Conservation (phyloP, 2,797 vertebrate genomes). For the Coranthus polyacanthus region DNA sequence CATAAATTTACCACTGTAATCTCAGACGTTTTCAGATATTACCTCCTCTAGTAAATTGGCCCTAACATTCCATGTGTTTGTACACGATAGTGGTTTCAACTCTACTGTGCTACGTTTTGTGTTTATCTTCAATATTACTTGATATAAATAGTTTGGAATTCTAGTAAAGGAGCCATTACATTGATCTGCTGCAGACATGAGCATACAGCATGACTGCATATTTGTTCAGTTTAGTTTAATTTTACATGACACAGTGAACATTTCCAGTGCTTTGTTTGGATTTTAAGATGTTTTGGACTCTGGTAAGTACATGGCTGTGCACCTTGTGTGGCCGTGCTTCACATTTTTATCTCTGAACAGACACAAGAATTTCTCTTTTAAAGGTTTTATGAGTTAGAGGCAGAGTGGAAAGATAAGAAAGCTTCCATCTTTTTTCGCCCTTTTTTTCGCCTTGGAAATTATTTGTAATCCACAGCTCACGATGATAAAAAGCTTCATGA, state of each 20-base stretch:
- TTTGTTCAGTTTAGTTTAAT: slow-evolving; percentile 50
- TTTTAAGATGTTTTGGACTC: slow-evolving; percentile 22
- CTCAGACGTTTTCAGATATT: too few species aligned
- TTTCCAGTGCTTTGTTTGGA: slow-evolving; percentile 42
- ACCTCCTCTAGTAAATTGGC: too few species aligned
- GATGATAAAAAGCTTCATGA: too few species aligned
- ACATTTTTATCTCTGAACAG: slow-evolving; percentile 16
- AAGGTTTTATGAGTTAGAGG: neutral
- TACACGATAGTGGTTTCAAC: too few species aligned
- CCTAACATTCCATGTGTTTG: too few species aligned
- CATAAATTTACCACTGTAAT: too few species aligned
- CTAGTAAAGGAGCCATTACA: slow-evolving; percentile 38
- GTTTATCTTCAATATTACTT: too few species aligned
- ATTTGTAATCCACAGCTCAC: too few species aligned
- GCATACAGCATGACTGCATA: slow-evolving; percentile 19
- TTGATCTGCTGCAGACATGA: slow-evolving; percentile 47
- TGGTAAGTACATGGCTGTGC: slow-evolving; percentile 2
- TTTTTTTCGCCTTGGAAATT: neutral
- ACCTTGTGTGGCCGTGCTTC: neutral
- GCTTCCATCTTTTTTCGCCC: neutral
- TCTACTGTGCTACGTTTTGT: too few species aligned
- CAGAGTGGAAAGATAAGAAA: neutral
- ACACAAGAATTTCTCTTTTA: neutral
- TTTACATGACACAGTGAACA: slow-evolving; percentile 23
- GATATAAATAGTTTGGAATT: slow-evolving; percentile 23